These are phyloP conservation scores for Mallotus villosus DNA, from an alignment of 2,797 vertebrate species.

Conservation along the genomic window DNA sequence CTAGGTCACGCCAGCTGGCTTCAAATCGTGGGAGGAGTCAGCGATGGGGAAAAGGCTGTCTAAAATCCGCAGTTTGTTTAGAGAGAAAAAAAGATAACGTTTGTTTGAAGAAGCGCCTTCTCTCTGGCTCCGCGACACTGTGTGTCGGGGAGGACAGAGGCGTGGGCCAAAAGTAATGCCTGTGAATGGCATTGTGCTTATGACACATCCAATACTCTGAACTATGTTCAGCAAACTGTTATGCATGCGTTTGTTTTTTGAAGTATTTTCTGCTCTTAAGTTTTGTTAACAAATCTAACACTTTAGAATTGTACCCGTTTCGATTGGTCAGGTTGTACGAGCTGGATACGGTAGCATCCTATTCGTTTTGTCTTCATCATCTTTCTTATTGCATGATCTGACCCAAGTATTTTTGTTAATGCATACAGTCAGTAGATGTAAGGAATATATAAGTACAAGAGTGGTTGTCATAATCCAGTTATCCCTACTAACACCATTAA, in stretches of 20 bases:
- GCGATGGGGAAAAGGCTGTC: constrained; percentile 80
- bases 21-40: constrained; percentile 34
- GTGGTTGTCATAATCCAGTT: no score
- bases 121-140: constrained; percentile 85
- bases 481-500: no score
- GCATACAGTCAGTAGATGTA: background rate
- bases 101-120: constrained; percentile 82
- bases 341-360: background rate
- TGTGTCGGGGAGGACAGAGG: constrained; percentile 86
- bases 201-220: constrained; percentile 97
- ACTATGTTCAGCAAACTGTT: constrained; percentile 97
- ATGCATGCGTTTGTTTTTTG: constrained; percentile 71
- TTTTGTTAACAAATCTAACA: constrained; percentile 30
- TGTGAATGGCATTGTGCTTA: constrained; percentile 94
- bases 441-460: no score
- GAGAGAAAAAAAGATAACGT: constrained; percentile 56
- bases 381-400: background rate
- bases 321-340: background rate
- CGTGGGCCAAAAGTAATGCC: constrained; percentile 95
- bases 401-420: constrained; percentile 5
- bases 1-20: constrained; percentile 39
- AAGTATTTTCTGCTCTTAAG: constrained; percentile 22
- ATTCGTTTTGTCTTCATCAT: background rate
- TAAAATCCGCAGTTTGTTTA: constrained; percentile 78
- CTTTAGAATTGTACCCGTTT: constrained; percentile 25